Conservation (phyloP, 2,888 invertebrate species). For the Orchestes rusci region DNA sequence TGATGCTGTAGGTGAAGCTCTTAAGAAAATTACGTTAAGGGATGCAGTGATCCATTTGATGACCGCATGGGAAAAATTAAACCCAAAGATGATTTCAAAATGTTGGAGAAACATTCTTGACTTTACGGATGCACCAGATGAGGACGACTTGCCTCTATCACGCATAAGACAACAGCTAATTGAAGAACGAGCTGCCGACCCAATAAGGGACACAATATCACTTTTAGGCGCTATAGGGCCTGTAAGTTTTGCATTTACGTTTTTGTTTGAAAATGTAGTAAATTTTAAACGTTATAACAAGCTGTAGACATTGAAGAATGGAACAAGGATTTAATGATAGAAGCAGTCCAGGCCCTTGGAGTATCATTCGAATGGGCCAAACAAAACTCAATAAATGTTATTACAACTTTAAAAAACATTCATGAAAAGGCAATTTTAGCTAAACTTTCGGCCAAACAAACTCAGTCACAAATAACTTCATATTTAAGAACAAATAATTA, state of each 20-base stretch:
- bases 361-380: neutral
- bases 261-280: neutral
- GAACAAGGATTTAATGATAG: neutral
- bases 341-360: neutral
- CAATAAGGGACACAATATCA: neutral
- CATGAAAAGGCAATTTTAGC: neutral
- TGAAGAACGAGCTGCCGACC: neutral
- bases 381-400: neutral
- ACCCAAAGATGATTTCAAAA: neutral
- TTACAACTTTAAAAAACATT: neutral
- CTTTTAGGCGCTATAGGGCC: neutral
- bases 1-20: constrained; percentile 4
- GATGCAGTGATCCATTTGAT: constrained; percentile 6
- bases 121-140: neutral
- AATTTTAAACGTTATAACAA: too few relatives aligned
- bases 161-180: too few relatives aligned
- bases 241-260: neutral
- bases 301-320: neutral
- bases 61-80: constrained; percentile 8
- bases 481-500: too few relatives aligned
- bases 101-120: neutral
- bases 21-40: constrained; percentile 10
- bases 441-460: neutral
- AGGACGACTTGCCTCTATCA: too few relatives aligned
- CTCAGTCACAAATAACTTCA: too few relatives aligned